Base-by-base conservation (phyloP, 2,797 vertebrate species). In the Oryzias sinensis region DNA sequence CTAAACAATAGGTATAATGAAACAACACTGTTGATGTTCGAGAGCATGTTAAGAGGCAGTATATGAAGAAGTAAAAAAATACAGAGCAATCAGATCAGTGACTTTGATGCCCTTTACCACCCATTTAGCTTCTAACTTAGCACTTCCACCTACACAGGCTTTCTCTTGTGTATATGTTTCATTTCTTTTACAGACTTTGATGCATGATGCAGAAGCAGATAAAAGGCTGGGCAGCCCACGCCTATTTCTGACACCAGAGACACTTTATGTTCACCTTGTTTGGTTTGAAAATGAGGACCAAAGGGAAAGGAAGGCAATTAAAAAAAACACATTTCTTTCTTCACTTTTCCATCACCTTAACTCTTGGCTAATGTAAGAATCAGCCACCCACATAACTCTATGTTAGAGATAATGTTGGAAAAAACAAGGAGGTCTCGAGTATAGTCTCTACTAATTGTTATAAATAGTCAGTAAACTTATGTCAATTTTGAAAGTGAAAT, bases 161-260 rank as follows among this genome's bases (percentile, higher is more conserved):
- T 53, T 14, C 57, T 59, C 17, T 41, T 65, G 70, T 76, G 66
- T 68, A 50, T 70, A 57, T 68, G 65, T 70, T 64, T 52, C 62
- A 65, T 51, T 76, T 56, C 72, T 70, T 62, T 68, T 72, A 74
- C 70, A 77, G 59, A 72, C 70, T 64, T 72, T 70, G 56, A 62
- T 73, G 77, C 80, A 60, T 57, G 61, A 76, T 79, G 70, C 74
- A 52, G 72, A 60, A 60, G 73, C 72, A 79, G 74, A 76, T 72
- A 77, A 76, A 37, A 70, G 75, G 76, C 68, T 64, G 70, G 68
- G 59, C 79, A 70, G 68, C 89, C 87, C 77, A 87, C 88, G 62
- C 87, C 67, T 40, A 50, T 60, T 76, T 64, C 81, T 82, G 81
- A 86, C 80, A 80, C 69, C 27, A 50, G 72, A 74, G 72, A 76